phyloP scores from a whole-genome alignment of 2,113 vertebrate genomes.

The Sylvietta virens region DNA sequence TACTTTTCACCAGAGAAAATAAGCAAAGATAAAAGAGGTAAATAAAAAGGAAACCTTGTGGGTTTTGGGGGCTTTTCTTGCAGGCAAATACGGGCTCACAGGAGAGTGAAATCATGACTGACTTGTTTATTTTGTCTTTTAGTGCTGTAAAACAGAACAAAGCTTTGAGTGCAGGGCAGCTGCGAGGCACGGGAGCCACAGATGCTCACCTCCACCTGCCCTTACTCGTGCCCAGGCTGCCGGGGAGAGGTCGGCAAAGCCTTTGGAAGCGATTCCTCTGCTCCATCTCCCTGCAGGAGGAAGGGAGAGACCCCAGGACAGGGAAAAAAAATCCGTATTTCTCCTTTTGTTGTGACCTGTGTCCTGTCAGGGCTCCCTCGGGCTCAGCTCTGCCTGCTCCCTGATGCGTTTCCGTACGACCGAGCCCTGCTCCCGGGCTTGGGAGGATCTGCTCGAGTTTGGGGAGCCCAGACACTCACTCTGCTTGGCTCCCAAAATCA shows the following conservation, averaged over 20 bases:
- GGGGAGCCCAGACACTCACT: fast-evolving
- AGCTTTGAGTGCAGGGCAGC: neutral
- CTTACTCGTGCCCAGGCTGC: fast-evolving
- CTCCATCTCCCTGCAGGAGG: neutral
- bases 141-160: neutral
- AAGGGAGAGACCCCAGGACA: neutral
- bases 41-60: conserved; percentile 21
- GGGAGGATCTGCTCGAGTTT: neutral
- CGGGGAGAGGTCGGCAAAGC: neutral
- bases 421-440: fast-evolving
- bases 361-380: neutral
- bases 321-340: neutral
- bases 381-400: neutral
- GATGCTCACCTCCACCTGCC: neutral
- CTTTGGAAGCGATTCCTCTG: neutral
- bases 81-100: neutral
- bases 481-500: fast-evolving
- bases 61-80: conserved; percentile 5
- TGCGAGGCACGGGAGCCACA: neutral
- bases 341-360: neutral
- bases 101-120: neutral
- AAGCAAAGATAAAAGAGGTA: conserved; percentile 2
- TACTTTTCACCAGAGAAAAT: conserved; percentile 21
- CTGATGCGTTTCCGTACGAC: fast-evolving
- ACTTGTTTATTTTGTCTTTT: neutral